Evolutionary conservation across 2,888 invertebrate species (phyloP).

Genomic region (Mayetiola destructor): DNA sequence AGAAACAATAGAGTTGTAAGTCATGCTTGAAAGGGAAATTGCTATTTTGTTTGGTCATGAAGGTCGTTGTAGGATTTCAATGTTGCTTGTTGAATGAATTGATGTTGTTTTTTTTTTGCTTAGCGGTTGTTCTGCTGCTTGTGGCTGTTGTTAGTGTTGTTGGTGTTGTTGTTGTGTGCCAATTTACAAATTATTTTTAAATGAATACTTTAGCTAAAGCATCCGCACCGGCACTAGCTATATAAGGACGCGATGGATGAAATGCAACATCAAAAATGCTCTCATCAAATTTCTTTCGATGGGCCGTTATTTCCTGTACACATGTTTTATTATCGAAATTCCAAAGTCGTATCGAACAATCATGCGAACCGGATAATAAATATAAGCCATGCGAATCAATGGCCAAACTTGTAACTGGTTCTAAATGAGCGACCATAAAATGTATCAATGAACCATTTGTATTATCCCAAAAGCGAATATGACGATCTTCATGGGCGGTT

Average conservation of each 20-base stretch:
- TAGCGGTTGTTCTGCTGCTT: too few species aligned
- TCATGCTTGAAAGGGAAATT: not conserved
- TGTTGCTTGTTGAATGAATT: too few species aligned
- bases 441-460: conserved; percentile 86
- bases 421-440: conserved; percentile 97
- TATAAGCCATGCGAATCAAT: conserved; percentile 98
- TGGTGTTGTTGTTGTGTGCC: not conserved
- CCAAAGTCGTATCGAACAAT: conserved; percentile 97
- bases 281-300: conserved; percentile 99
- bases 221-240: conserved; percentile 98
- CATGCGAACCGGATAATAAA: conserved; percentile 95
- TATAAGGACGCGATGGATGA: conserved; percentile 96
- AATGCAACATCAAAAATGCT: conserved; percentile 98
- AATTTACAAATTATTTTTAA: conserved; percentile 31
- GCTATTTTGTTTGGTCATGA: too few species aligned
- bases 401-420: conserved; percentile 94
- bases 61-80: not conserved
- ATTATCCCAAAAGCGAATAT: conserved; percentile 98
- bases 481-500: conserved; percentile 94
- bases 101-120: not conserved
- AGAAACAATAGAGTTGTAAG: not conserved
- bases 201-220: conserved; percentile 98
- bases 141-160: too few species aligned
- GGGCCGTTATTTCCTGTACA: conserved; percentile 98
- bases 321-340: conserved; percentile 98